A percentile compares a stretch with the other conserved stretches of the same genome.
These are phyloP conservation scores for Nycticebus coucang DNA, from an alignment of 2,113 vertebrate species.

Conservation along the genomic window DNA sequence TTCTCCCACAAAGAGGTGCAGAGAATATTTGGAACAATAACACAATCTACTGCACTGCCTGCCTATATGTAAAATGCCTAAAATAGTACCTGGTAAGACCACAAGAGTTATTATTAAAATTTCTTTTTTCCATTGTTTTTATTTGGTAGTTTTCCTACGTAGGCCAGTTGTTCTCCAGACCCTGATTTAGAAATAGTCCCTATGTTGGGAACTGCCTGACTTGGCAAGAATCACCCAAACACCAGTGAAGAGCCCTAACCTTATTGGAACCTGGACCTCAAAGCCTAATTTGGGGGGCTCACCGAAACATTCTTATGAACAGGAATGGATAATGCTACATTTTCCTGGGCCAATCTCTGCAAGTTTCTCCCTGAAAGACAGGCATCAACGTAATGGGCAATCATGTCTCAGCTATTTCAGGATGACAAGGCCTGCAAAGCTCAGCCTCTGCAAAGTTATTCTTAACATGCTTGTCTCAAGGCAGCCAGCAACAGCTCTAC, in stretches of 20 bases:
- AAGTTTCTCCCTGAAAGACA: background rate
- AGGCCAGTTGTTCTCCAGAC: background rate
- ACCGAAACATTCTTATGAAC: background rate
- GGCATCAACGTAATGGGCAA: slow-evolving; percentile 26
- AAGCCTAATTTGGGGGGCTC: background rate
- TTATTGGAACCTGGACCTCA: background rate
- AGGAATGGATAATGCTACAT: background rate
- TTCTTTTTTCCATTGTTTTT: background rate
- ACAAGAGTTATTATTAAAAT: background rate
- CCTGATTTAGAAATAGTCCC: slow-evolving; percentile 13
- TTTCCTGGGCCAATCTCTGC: background rate
- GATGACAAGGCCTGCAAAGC: slow-evolving; percentile 11
- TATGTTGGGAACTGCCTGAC: background rate
- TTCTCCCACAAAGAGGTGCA: background rate
- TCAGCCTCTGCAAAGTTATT: slow-evolving; percentile 52
- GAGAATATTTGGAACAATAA: background rate
- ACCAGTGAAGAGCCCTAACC: background rate
- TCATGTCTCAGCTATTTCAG: background rate
- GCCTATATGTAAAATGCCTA: background rate
- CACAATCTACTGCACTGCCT: background rate
- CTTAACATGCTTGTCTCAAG: slow-evolving; percentile 71
- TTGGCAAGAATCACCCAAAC: background rate
- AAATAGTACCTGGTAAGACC: background rate
- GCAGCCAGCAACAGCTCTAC: slow-evolving; percentile 71
- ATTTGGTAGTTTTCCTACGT: slow-evolving; percentile 33